Conservation (phyloP, 2,113 vertebrate species). For the Sialia sialis region DNA sequence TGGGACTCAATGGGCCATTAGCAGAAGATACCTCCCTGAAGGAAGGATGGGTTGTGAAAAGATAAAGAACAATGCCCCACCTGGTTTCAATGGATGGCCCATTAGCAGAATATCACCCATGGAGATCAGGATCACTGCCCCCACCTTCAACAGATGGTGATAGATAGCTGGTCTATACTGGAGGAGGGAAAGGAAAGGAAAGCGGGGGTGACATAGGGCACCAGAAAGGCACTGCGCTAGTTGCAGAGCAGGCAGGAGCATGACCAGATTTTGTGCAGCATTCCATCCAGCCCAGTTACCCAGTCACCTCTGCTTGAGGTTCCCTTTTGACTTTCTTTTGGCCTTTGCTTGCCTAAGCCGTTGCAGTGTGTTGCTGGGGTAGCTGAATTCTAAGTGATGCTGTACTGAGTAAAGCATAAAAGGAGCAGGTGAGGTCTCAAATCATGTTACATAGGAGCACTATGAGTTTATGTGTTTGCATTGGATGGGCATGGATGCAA, state of each 20-base stretch:
- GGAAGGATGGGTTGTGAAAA: too few species aligned
- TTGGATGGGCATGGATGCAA: background rate
- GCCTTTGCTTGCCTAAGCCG: background rate
- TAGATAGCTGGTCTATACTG: accelerated
- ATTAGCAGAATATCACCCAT: too few species aligned
- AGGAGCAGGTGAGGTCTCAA: background rate
- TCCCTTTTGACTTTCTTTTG: background rate
- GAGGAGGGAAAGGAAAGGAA: accelerated
- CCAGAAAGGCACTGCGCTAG: background rate
- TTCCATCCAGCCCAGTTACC: background rate
- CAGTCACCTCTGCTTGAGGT: background rate
- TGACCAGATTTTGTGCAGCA: background rate
- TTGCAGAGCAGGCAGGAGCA: background rate
- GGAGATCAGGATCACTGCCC: too few species aligned
- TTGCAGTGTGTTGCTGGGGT: background rate
- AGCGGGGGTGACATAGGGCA: background rate
- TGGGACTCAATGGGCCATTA: too few species aligned
- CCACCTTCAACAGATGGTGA: too few species aligned
- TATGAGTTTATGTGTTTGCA: background rate
- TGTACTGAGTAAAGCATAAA: background rate
- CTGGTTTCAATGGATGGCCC: too few species aligned
- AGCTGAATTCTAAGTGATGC: background rate
- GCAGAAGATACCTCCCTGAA: too few species aligned
- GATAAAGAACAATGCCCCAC: too few species aligned
- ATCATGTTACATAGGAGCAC: background rate